Evolutionary conservation across 1,140 invertebrate genomes (phyloP).

Genomic region (Ptiloglossa arizonensis): DNA sequence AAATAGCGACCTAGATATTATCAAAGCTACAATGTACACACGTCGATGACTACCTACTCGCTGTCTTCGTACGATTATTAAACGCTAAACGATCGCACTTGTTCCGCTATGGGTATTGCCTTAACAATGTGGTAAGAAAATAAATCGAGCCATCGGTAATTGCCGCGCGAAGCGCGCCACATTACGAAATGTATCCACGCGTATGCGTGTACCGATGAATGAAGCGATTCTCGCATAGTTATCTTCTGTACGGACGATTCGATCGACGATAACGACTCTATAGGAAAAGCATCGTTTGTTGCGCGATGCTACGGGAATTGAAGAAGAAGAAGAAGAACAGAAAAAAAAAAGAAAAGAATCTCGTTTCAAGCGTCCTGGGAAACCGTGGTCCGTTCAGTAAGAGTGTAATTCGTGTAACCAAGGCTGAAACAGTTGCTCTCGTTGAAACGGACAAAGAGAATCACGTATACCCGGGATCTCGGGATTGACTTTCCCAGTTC

Average conservation of each 20-base stretch:
- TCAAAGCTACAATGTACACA: not conserved
- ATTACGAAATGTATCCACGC: slow-evolving; percentile 12
- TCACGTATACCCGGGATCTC: not conserved
- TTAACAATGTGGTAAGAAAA: slow-evolving; percentile 24
- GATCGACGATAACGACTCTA: slow-evolving; percentile 31
- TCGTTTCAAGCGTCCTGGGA: slow-evolving; percentile 2
- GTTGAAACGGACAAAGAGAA: not conserved
- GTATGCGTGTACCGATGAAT: not conserved
- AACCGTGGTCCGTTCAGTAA: not conserved
- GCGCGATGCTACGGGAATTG: too few species aligned
- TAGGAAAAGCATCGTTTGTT: not conserved
- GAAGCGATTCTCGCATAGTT: slow-evolving; percentile 16
- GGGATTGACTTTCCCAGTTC: slow-evolving; percentile 2
- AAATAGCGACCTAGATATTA: not conserved
- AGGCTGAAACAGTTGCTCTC: not conserved
- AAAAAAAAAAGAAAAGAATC: not conserved
- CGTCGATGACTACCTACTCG: not conserved
- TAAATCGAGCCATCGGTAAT: slow-evolving; percentile 28
- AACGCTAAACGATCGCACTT: slow-evolving; percentile 14
- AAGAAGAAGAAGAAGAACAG: too few species aligned
- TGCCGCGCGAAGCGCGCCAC: not conserved
- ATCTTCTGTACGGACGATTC: slow-evolving; percentile 1
- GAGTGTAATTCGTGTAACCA: not conserved
- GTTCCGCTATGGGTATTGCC: slow-evolving; percentile 18
- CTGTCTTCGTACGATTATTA: slow-evolving; percentile 19